Evolutionary conservation across 2,797 vertebrate genomes (phyloP).

Genomic region (Arrhamphus sclerolepis): DNA sequence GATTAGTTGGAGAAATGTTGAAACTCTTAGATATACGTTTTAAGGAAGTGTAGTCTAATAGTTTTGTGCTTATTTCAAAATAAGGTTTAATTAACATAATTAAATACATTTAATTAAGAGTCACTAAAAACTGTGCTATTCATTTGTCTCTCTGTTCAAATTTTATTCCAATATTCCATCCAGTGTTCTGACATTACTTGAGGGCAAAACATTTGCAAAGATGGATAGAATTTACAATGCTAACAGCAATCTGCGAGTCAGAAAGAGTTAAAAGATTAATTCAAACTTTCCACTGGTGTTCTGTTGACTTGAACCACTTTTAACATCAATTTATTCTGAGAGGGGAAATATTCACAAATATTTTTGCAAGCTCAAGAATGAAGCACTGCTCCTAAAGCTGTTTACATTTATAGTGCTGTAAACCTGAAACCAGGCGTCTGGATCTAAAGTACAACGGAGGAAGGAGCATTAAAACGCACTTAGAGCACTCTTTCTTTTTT

Average conservation of each 20-base stretch:
- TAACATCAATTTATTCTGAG: neutral
- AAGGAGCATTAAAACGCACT: constrained; percentile 19
- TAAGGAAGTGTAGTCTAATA: constrained; percentile 1
- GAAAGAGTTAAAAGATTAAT: constrained; percentile 18
- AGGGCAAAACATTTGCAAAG: too few relatives aligned
- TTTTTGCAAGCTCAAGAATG: constrained; percentile 5
- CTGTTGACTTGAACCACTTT: constrained; percentile 11
- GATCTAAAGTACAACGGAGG: constrained; percentile 29
- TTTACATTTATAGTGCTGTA: neutral
- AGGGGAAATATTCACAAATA: constrained; percentile 8
- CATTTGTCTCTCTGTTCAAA: too few relatives aligned
- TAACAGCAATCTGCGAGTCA: constrained; percentile 1
- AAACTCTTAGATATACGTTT: constrained; percentile 20
- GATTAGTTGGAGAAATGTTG: constrained; percentile 25
- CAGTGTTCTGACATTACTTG: too few relatives aligned
- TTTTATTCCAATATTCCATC: too few relatives aligned
- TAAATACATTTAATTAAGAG: too few relatives aligned
- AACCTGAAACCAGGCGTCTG: constrained; percentile 4
- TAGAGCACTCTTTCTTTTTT: constrained; percentile 14
- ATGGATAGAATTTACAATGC: too few relatives aligned
- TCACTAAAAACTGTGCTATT: too few relatives aligned
- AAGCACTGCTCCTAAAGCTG: neutral
- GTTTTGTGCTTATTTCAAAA: too few relatives aligned
- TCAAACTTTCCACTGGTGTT: neutral
- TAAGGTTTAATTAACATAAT: too few relatives aligned